Evolutionary conservation across 2,113 vertebrate species (phyloP), one percentile per base, ranked within the genome.

Genomic region (Danionella cerebrum): DNA sequence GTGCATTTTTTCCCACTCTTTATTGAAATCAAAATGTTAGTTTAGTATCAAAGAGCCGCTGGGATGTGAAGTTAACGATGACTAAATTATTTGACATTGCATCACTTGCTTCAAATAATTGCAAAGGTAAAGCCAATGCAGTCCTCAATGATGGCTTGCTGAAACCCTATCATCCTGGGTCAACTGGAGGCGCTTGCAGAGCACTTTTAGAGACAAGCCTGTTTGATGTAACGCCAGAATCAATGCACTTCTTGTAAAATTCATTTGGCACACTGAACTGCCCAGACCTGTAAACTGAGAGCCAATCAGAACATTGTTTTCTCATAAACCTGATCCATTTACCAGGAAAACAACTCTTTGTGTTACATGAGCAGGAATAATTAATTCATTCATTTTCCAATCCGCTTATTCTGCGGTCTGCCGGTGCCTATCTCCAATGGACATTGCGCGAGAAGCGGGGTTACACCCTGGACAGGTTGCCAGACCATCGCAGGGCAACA

Each of bases 171-270:
- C 6, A 13, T 44, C 25, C 59, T 24, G 1, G 42, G 27, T 22
- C 50, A 55, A 59, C 47, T 16, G 39, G 27, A 18, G 33, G 39
- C 47, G 53, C 27, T 54, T 73, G 55, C 31, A 59, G 36, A 41
- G 58, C 44, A 50, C 54, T 69, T n/a, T 22, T 12, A 39, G 14
- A 60, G 45, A 50, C 55, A 52, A 69, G n/a, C 16, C 29, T 67
- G 29, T 25, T 29, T 67, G 25, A 16, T 14, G 36, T 33, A 24
- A 13, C 35, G 22, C 24, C 65, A 47, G n/a, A 38, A 68, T 68
- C 57, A 55, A 68, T 68, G 57, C 31, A 31, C 31, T 57, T 14
- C 42, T 31, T 39, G 38, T 25, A 5, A 10, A 1, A 55, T 12
- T 60, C 45, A 29, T 33, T 45, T 45, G 5, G 47, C 19, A 22